A percentile compares a stretch with the other conserved stretches of the same genome.
These are phyloP conservation scores for Habrosyne pyritoides DNA, from an alignment of 2,888 invertebrate genomes.

Conservation along the genomic window DNA sequence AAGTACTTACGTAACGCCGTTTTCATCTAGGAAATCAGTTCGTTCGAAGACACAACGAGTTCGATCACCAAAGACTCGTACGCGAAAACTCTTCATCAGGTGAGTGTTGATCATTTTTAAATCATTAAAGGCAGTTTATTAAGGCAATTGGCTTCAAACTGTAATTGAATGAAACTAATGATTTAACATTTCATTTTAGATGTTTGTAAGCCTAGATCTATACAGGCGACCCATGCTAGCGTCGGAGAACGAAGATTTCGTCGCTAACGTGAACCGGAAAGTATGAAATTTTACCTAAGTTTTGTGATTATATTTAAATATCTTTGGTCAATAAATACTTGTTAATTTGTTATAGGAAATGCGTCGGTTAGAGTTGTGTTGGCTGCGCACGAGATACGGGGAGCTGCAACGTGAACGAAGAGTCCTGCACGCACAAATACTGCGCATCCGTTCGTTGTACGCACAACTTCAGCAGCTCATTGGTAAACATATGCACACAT, in stretches of 20 bases:
- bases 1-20: too few species aligned
- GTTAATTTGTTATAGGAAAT: slow-evolving; percentile 56
- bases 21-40: slow-evolving; percentile 71
- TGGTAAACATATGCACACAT: too few species aligned
- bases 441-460: slow-evolving; percentile 61
- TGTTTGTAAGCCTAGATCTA: slow-evolving; percentile 72
- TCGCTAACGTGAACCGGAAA: slow-evolving; percentile 83
- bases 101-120: slow-evolving; percentile 22
- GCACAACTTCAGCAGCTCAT: slow-evolving; percentile 57
- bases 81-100: slow-evolving; percentile 75
- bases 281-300: slow-evolving; percentile 49
- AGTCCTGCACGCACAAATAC: slow-evolving; percentile 60
- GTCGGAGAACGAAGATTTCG: slow-evolving; percentile 82
- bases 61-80: slow-evolving; percentile 55
- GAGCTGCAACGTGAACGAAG: slow-evolving; percentile 64
- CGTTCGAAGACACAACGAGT: slow-evolving; percentile 58
- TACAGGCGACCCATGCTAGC: slow-evolving; percentile 76
- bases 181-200: slow-evolving; percentile 62
- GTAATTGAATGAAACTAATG: too few species aligned
- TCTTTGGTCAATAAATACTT: not conserved
- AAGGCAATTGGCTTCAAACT: too few species aligned
- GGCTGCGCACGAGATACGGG: slow-evolving; percentile 57
- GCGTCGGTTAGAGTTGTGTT: slow-evolving; percentile 65
- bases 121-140: too few species aligned
- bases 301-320: not conserved